Evolutionary conservation across 2,888 invertebrate genomes (phyloP), one percentile per base, ranked within the genome.

Genomic region (Acanthococcus lagerstroemiae): DNA sequence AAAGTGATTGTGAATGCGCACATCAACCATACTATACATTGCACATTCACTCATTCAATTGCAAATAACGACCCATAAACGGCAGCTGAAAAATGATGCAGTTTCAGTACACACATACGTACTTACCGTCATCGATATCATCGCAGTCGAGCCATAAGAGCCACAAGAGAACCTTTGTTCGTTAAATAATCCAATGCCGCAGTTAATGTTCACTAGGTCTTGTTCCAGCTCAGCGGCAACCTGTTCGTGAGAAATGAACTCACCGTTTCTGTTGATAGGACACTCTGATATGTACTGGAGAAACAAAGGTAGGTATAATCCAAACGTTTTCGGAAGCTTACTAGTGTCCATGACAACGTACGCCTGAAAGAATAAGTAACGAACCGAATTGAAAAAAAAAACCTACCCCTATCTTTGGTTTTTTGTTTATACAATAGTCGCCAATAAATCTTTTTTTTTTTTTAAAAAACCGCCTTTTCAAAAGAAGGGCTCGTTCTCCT

Each of bases 171-270:
- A 91, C 69, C 83, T 75, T 1, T 37, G n/a, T 75, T 72, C 1
- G 72, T 70, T 4, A 77, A 52, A 21, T 9, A 75, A n/a, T 81
- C 81, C 25, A 87, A 77, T 0, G 90, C 91, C 12, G 90, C 76
- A 45, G 81, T 76, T 15, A 82, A 79, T n/a, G 74, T 79, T 77
- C 22, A 90, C 82, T 0, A 89, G 88, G 70, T 91, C 87, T 61
- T 83, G 82, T 73, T 89, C 87, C 27, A 90, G 80, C 72, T 87
- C 81, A 0, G 86, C 82, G n/a, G 93, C 86, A 21, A 94, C 84
- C 1, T 86, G 83, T 71, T 86, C 84, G 73, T 85, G 83, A 0
- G 84, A 78, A 2, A 89, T 74, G 1, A 84, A 75, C 12, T 73
- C 70, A 7, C 77, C 82, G 4, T 80, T 80, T 69, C 83, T 81